Percentiles rank a stretch among this genome's conserved stretches.
Evolutionary conservation across 1,140 invertebrate genomes (phyloP).

Genomic region (Formica exsecta): DNA sequence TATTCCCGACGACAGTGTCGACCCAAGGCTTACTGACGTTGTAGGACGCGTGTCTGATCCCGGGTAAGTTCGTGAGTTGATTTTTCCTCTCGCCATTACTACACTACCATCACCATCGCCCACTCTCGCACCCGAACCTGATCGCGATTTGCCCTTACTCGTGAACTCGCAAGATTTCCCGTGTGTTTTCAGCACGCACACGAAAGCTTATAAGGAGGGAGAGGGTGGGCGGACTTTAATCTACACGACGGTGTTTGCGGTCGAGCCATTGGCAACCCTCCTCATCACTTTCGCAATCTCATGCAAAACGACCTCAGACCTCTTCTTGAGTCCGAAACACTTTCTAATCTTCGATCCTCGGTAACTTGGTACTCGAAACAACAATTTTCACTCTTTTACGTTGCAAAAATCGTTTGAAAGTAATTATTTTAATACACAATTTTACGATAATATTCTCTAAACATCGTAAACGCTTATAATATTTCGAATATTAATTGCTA

Average conservation of each 20-base stretch:
- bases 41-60: slow-evolving; percentile 75
- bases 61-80: slow-evolving; percentile 63
- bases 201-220: slow-evolving; percentile 13
- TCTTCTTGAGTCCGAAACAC: neutral
- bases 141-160: slow-evolving; percentile 28
- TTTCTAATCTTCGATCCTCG: slow-evolving; percentile 39
- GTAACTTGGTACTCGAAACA: neutral
- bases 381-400: slow-evolving; percentile 19
- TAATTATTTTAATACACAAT: slow-evolving; percentile 20
- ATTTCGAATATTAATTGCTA: neutral
- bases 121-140: neutral
- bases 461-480: neutral
- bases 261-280: slow-evolving; percentile 51
- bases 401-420: neutral
- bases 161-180: slow-evolving; percentile 79
- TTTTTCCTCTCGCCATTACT: slow-evolving; percentile 53
- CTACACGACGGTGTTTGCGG: slow-evolving; percentile 80
- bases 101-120: neutral
- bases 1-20: slow-evolving; percentile 69
- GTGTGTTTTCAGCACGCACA: slow-evolving; percentile 75
- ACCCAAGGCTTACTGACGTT: slow-evolving; percentile 40
- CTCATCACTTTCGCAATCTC: slow-evolving; percentile 46
- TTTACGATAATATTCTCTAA: neutral
- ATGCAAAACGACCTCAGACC: slow-evolving; percentile 63
- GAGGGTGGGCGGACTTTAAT: slow-evolving; percentile 75